Evolutionary conservation across 2,113 vertebrate genomes (phyloP).

Genomic region (Pristiophorus japonicus): DNA sequence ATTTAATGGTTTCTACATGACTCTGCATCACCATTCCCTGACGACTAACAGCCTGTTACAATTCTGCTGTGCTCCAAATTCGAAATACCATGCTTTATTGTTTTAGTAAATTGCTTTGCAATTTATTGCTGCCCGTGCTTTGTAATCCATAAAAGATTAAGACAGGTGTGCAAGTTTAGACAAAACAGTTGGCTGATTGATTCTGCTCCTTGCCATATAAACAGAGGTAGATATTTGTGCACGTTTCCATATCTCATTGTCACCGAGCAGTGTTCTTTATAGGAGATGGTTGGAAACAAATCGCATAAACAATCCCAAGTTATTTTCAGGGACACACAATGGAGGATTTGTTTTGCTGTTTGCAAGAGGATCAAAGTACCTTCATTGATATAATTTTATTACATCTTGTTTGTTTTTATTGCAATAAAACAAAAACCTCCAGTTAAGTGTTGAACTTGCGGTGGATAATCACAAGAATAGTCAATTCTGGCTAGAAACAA

Average conservation of each 20-base stretch:
- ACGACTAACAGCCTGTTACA: conserved; percentile 61
- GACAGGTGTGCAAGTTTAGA: conserved; percentile 5
- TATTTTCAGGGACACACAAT: not conserved
- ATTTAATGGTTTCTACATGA: conserved; percentile 69
- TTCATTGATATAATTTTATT: not conserved
- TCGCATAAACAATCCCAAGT: conserved; percentile 7
- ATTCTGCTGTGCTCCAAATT: conserved; percentile 64
- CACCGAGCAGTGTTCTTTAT: not conserved
- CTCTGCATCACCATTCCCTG: conserved; percentile 68
- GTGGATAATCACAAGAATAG: not conserved
- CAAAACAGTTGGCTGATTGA: conserved; percentile 15
- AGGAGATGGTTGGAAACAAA: not conserved
- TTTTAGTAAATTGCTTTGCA: conserved; percentile 68
- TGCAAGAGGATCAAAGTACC: not conserved
- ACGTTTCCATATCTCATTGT: not conserved
- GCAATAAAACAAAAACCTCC: not conserved
- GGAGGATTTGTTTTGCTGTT: not conserved
- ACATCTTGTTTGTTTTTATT: not conserved
- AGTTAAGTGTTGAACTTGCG: not conserved
- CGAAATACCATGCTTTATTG: conserved; percentile 70
- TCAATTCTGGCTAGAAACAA: not conserved
- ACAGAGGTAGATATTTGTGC: too few relatives aligned
- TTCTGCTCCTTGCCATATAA: conserved; percentile 1
- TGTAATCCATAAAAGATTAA: conserved; percentile 48
- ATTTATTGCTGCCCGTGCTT: conserved; percentile 61